Evolutionary conservation across 2,888 invertebrate genomes (phyloP), one percentile per base, ranked within the genome.

Genomic region (Cyclophora albipunctata): DNA sequence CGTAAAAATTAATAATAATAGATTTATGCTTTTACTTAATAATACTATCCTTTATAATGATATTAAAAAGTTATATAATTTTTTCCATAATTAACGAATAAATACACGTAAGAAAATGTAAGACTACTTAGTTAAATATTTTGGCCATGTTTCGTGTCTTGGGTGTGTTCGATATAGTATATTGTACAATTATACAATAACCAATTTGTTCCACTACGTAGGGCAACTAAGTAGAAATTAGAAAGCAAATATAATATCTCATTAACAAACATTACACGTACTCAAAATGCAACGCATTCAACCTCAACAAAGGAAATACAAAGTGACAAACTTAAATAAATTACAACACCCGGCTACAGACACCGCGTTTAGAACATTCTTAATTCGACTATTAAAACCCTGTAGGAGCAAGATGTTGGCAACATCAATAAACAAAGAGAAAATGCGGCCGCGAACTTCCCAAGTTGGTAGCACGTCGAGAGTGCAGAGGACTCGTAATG

Each of bases 401-500:
- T 71, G 71, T 76, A 76, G 75, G 67, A 59, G 77, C 81, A 80
- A 81, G 84, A 84, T 78, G 85, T 78, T 75, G 69, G 78, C 78
- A 79, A 79, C 83, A 79, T 78, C 79, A 71, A 87, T 88, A 88
- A 88, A 88, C 88, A 87, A 86, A 64, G 69, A 67, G 59, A 68
- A 75, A 79, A 81, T 77, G 78, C 79, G 76, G 67, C 81, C 79
- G 83, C 77, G 77, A 86, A 84, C 83, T 75, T 69, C 65, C 65
- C 71, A 87, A 87, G 78, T 86, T 87, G 72, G 71, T 64, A 66
- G 77, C 83, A 81, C 84, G 85, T 77, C 74, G 77, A 76, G 87
- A 84, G 85, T 87, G 87, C 82, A 85, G 81, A 86, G 77, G 75
- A 76, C 75, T 79, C 75, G 69, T 88, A 88, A 88, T 88, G 87